A percentile compares a stretch with the other conserved stretches of the same genome.
phyloP scores from a whole-genome alignment of 2,113 vertebrate genomes.

The Phoenicopterus ruber region DNA sequence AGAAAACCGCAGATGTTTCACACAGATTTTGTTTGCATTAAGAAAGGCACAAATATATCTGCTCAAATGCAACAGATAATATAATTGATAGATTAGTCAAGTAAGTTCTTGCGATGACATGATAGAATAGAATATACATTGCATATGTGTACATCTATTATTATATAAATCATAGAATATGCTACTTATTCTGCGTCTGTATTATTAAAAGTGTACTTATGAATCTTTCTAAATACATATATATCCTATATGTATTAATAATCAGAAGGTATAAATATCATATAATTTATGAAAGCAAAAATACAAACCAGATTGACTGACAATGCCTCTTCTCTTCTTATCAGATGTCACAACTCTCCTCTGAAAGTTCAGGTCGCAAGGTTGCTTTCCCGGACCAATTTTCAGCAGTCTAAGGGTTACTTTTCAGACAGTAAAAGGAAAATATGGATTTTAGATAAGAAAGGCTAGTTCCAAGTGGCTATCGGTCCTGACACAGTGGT shows the following conservation, averaged over 20 bases:
- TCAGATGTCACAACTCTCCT: not conserved
- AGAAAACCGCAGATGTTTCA: not conserved
- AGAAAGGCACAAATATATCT: not conserved
- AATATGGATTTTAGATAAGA: not conserved
- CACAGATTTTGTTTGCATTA: not conserved
- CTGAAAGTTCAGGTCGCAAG: not conserved
- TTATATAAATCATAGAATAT: not conserved
- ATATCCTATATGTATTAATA: not conserved
- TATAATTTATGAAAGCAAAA: not conserved
- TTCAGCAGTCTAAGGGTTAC: not conserved
- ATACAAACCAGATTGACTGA: not conserved
- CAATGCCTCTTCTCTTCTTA: not conserved
- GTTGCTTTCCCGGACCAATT: not conserved
- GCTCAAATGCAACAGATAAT: not conserved
- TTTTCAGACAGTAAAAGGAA: not conserved
- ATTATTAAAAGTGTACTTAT: not conserved
- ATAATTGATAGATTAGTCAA: not conserved
- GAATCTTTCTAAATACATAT: not conserved
- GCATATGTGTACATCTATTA: not conserved
- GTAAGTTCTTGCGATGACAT: not conserved
- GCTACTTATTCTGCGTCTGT: not conserved
- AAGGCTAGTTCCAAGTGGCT: not conserved
- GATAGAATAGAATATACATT: not conserved
- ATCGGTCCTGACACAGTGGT: rapidly evolving
- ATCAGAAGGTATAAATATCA: not conserved